Base-by-base conservation (phyloP, 1,140 invertebrate species). In the Drosophila kepulauana region DNA sequence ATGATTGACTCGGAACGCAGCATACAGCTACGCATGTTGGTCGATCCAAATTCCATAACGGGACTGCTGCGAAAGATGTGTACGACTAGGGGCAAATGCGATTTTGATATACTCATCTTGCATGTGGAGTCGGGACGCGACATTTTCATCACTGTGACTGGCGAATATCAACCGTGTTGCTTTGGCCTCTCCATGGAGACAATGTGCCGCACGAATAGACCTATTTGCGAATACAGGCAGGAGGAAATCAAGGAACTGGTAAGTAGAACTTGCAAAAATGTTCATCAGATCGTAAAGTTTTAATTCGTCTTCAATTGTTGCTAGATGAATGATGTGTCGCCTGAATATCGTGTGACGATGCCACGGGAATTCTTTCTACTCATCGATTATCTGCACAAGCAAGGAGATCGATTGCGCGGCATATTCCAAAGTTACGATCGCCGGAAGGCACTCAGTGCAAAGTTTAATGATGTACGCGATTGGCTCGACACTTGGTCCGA, bases 41-140 rank as follows among this genome's bases (percentile, higher is more conserved):
- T 69, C 8, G 79, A 91, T 79, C 71, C 78, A 0, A 74, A 67
- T 13, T 75, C 74, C 1, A 82, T 92, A 15, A 62, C 59, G 3
- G 69, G 72, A 0, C 41, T 93, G 6, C 64, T 91, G 1, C 64
- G 76, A 3, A 92, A 91, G 72, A 87, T 92, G 94, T 93, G 93
- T 4, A 91, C 93, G 93, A 95, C 95, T 28, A 96, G 96, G 4
- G 94, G 96, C 78, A 97, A 98, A 82, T 95, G 96, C 85, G 93
- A 99, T 16, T 97, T 99, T 88, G 98, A 99, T 93, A 99, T 99
- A 88, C 94, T 99, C 78, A 98, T 99, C 16, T 93, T 99, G 58
- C 98, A 99, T 94, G 94, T 99, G 35, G 96, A 98, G 92, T 97
- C 97, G 62, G 98, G 98, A 5, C 99, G 99, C 93, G 98, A 99